Evolutionary conservation across 2,888 invertebrate genomes (phyloP), one percentile per base, ranked within the genome.

Genomic region (Apotomis turbidana): DNA sequence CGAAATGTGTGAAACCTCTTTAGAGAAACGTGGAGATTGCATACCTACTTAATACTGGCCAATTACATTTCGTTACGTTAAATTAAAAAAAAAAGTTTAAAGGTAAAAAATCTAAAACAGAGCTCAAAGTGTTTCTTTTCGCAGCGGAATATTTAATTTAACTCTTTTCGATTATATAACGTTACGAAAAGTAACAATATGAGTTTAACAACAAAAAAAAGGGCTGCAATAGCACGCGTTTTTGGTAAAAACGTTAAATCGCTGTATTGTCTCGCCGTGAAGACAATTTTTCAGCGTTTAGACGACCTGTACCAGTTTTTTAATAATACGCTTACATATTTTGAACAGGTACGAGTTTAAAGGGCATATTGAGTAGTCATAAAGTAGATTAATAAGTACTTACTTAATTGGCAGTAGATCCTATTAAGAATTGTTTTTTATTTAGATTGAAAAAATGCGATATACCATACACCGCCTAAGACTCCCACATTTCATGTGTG

Each of bases 361-460:
- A 58, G 12, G 58, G 58, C 58, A 59, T 59, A 1, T 41, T 59
- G 59, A 9, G 59, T n/a, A 59, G 2, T 59, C 59, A 41, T 59
- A 59, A 41, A 59, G 59, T 41, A 41, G 41, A 59, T 59, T 59
- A 59, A 59, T 59, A 59, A 41, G 41, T 41, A 59, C 59, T 59
- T 59, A 41, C 6, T 6, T 59, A 5, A 38, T 36, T 58, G 12
- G 38, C 12, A 58, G 38, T 58, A 58, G 36, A 58, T 38, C 15
- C 4, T 38, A 62, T 12, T 12, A 62, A 52, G 38, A 62, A 62
- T 62, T 62, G 8, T 38, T 51, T 51, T 62, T 62, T 52, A 62
- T 62, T 62, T 62, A 62, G 62, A 52, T 52, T 62, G 36, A 62
- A 62, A 9, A 62, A 2, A 62, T 52, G 62, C 51, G 62, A 12